phyloP scores from a whole-genome alignment of 1,140 invertebrate species.

The Bombus consobrinus region DNA sequence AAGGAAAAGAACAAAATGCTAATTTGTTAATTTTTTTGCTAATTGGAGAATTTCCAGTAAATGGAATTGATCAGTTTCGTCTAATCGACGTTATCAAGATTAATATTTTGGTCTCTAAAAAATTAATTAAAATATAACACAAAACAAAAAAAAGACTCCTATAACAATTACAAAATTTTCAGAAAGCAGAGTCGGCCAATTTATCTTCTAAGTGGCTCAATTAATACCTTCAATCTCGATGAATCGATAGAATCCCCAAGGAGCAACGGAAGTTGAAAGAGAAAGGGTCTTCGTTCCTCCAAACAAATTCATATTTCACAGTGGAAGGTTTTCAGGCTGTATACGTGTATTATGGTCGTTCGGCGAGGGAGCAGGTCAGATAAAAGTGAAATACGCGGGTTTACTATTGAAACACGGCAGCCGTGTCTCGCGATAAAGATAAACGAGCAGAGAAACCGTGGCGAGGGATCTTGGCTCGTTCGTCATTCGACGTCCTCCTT shows the following conservation, averaged over 20 bases:
- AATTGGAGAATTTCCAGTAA: background rate
- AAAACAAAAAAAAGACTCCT: too few relatives aligned
- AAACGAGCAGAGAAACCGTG: conserved; percentile 65
- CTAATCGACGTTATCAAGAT: too few relatives aligned
- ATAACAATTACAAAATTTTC: too few relatives aligned
- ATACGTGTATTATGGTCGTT: conserved; percentile 30
- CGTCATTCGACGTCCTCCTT: conserved; percentile 67
- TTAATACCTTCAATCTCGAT: conserved; percentile 44
- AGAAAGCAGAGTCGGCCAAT: background rate
- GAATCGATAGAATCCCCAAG: conserved; percentile 26
- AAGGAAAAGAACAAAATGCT: background rate
- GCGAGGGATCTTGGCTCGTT: conserved; percentile 56
- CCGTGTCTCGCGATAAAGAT: conserved; percentile 66
- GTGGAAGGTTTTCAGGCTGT: conserved; percentile 53
- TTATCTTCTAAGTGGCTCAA: background rate
- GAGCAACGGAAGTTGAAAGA: conserved; percentile 24
- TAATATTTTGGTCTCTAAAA: too few relatives aligned
- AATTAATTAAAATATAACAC: too few relatives aligned
- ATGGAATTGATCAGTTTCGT: too few relatives aligned
- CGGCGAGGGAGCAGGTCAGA: conserved; percentile 61
- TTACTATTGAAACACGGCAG: conserved; percentile 56
- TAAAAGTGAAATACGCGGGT: conserved; percentile 76
- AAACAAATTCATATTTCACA: conserved; percentile 79
- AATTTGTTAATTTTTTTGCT: too few relatives aligned
- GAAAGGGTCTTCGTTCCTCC: conserved; percentile 41